phyloP scores from a whole-genome alignment of 2,888 invertebrate genomes.

The Cyrtodaria siliqua region DNA sequence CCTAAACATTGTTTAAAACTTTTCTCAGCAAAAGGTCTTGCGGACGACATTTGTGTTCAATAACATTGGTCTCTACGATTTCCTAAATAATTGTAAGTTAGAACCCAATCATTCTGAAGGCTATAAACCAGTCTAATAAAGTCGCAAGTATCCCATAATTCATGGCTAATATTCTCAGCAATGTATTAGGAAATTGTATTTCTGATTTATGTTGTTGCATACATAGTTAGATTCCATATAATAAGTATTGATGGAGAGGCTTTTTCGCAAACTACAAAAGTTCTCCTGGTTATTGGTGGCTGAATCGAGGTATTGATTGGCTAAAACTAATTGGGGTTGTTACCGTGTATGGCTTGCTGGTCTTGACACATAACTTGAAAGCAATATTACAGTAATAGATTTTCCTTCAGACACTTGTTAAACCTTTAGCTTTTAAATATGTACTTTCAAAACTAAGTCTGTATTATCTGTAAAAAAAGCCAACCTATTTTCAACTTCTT shows the following conservation, averaged over 20 bases:
- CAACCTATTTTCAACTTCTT: no score
- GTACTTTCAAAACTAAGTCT: no score
- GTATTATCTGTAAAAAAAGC: no score
- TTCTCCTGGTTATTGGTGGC: neutral
- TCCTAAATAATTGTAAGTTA: slow-evolving; percentile 26
- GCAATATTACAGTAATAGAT: no score
- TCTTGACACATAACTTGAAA: no score
- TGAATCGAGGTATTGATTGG: slow-evolving; percentile 2
- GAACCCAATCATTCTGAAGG: slow-evolving; percentile 13
- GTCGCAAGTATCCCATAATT: slow-evolving; percentile 47
- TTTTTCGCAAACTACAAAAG: slow-evolving; percentile 6
- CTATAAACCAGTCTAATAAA: slow-evolving; percentile 45
- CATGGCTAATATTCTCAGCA: slow-evolving; percentile 33
- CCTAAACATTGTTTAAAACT: no score
- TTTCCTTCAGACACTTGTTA: no score
- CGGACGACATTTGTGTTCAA: no score
- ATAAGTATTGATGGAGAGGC: slow-evolving; percentile 19
- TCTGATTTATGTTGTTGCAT: slow-evolving; percentile 27
- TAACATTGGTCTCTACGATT: neutral
- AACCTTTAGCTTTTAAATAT: no score
- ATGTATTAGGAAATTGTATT: slow-evolving; percentile 40
- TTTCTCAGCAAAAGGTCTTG: no score
- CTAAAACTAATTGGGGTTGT: neutral
- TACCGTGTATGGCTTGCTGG: neutral
- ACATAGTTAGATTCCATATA: slow-evolving; percentile 2